Base-by-base conservation (phyloP, 1,140 invertebrate species). In the Lepidurus arcticus region DNA sequence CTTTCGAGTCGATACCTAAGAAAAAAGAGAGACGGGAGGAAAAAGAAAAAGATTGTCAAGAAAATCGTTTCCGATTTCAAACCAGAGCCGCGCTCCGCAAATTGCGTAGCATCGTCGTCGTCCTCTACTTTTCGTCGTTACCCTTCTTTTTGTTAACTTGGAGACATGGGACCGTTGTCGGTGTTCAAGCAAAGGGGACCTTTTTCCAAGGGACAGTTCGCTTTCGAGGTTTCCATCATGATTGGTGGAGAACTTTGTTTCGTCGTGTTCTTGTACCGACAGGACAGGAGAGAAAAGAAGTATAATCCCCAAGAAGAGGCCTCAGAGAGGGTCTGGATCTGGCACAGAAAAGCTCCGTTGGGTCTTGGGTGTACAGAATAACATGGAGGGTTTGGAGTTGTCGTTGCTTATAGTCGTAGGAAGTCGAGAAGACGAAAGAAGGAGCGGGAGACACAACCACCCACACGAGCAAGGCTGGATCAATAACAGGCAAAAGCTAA, bases 1-100 rank as follows among this genome's bases (percentile, higher is more conserved):
- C 24, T 47, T 44, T 10, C 75, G 75, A 44, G 75, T 76, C 24
- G 75, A 76, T 10, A 76, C 47, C 75, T 76, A 21, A 11, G 16
- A 34, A 44, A 44, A 76, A 45, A 76, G 21, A 9, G 10, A 26
- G 26, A 42, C 47, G 10, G 13, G 6, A 65, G 21, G 10, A 47
- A 6, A 47, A 47, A 47, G 3, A 47, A 47, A 11, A 10, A 65
- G 16, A 16, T 21, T 10, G 16, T 21, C 21, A 11, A 65, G 9
- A 65, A 65, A 65, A 65, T 65, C 45, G 0, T 47, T 47, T 47
- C 7, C 16, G 45, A 47, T 47, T 11, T 47, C 5, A 47, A 47
- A 47, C 10, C 6, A 47, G 16, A 34, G 34, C 34, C 34, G 34
- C 34, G 34, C 34, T 34, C 4, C 34, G 34, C 34, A 34, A 34